Conservation (phyloP, 2,113 vertebrate species). For the Notiomystis cincta region DNA sequence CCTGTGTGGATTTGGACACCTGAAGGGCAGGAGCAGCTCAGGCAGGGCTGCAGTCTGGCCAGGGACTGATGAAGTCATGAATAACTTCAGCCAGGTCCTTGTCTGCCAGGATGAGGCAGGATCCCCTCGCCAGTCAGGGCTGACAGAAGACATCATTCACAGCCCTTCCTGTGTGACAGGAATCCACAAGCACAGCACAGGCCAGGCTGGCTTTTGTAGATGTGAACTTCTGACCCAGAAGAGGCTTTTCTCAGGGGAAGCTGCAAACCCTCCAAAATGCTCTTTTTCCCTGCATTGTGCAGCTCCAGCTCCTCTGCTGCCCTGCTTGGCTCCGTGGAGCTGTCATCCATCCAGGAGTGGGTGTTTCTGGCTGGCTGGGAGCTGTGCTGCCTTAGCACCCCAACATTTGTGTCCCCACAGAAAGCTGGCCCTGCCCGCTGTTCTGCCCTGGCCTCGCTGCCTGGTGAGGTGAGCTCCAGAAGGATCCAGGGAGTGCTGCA, state of each 20-base stretch:
- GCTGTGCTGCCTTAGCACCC: background rate
- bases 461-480: no score
- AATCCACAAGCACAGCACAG: background rate
- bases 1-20: background rate
- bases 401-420: fast-evolving
- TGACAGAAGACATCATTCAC: background rate
- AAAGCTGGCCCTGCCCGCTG: background rate
- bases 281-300: background rate
- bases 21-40: background rate
- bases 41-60: background rate
- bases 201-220: background rate
- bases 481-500: fast-evolving
- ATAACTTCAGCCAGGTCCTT: background rate
- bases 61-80: constrained; percentile 26
- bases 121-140: background rate
- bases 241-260: background rate
- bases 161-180: background rate
- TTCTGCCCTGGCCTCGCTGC: fast-evolving
- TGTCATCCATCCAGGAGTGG: background rate
- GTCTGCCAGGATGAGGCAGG: background rate
- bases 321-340: background rate
- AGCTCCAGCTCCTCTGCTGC: background rate
- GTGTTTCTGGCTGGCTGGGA: background rate
- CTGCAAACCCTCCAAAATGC: background rate
- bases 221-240: background rate